Evolutionary conservation across 2,888 invertebrate species (phyloP).

Genomic region (Troides oblongomaculatus): DNA sequence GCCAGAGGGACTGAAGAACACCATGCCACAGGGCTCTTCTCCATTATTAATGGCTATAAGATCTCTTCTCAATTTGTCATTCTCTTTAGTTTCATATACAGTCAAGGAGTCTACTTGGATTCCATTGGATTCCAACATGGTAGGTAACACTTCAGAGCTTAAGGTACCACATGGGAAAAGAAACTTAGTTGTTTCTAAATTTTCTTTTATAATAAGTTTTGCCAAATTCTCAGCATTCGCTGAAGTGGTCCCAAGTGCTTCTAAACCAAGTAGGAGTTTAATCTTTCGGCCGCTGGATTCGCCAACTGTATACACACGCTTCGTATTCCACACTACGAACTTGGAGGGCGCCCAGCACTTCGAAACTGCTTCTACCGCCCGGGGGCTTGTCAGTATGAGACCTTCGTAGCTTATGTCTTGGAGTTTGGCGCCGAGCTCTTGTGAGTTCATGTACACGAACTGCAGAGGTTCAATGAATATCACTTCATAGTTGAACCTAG

Average conservation of each 20-base stretch:
- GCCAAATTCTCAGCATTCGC: conserved; percentile 65
- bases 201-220: conserved; percentile 54
- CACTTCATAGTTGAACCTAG: conserved; percentile 51
- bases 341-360: conserved; percentile 64
- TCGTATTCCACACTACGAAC: conserved; percentile 58
- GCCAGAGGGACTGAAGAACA: conserved; percentile 72
- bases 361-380: conserved; percentile 63
- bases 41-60: conserved; percentile 53
- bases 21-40: conserved; percentile 54
- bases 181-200: conserved; percentile 48
- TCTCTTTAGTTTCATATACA: conserved; percentile 70
- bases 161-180: conserved; percentile 70
- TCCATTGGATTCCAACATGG: conserved; percentile 43
- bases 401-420: conserved; percentile 50
- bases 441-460: conserved; percentile 50
- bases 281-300: conserved; percentile 55
- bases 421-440: conserved; percentile 48
- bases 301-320: conserved; percentile 62
- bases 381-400: conserved; percentile 62
- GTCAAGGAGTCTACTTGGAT: conserved; percentile 56
- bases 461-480: conserved; percentile 68
- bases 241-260: conserved; percentile 53
- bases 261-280: conserved; percentile 56
- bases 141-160: conserved; percentile 59
- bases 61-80: conserved; percentile 53